Evolutionary conservation across 2,113 vertebrate genomes (phyloP), one percentile per base, ranked within the genome.

Genomic region (Oostethus manadensis): DNA sequence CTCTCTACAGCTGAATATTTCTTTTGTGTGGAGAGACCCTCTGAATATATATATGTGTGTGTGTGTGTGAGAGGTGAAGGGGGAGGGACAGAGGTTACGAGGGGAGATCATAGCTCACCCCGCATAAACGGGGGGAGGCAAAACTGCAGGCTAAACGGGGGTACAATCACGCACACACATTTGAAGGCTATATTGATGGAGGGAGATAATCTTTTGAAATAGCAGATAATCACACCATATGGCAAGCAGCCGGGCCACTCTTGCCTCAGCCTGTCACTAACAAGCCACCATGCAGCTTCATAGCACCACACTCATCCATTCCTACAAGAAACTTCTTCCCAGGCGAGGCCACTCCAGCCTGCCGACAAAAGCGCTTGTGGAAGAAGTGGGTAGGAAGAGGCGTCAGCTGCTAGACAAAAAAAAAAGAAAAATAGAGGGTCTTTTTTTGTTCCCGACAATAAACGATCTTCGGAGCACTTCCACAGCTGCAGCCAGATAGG

Each of bases 1-100:
- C 80, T 74, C 84, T 88, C 83, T 65, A 80, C 64, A 81, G 66
- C 86, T 80, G 90, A 92, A 90, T 80, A 87, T 87, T 90, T 88
- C 80, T 83, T 86, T 87, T 86, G 84, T 86, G 84, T 70, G 43
- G 38, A 68, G 66, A 68, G 64, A 68, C 68, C 73, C 29, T 59
- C 56, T 10, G 3, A 61, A 26, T 62, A 56, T 64, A 48, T 59
- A 49, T 51, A 51, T 77, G 65, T 51, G 43, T 51, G 63, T 54
- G 73, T 50, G 43, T 45, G 33, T 35, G 46, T 43, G 29, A 51
- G 55, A 54, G 26, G 58, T 17, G 17, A 50, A 40, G 54, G 59
- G 57, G 72, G 61, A 43, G 54, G 54, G 60, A 58, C 64, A 50
- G 68, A 56, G 63, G 68, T 66, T 74, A 68, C 56, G 63, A 43